Evolutionary conservation across 2,888 invertebrate species (phyloP), one percentile per base, ranked within the genome.

Genomic region (Phalangium opilio): DNA sequence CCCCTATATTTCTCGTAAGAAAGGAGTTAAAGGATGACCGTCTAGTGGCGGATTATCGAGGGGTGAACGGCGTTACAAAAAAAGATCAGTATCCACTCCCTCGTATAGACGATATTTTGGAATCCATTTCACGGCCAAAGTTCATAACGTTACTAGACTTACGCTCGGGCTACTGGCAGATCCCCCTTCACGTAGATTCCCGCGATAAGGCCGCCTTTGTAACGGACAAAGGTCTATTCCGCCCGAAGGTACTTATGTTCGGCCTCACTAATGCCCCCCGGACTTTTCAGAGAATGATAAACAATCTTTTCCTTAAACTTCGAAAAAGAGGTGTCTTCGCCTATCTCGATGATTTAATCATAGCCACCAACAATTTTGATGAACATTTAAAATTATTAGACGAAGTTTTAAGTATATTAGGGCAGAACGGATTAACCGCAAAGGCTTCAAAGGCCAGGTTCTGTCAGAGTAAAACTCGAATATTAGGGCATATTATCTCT

Each of bases 241-340:
- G n/a, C n/a, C n/a, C n/a, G n/a, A 52, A 47, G 11, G 52, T 55
- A 2, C 55, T 61, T 52, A 57, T 57, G 2, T 59, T 61, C 45
- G 59, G 59, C 0, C 42, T 62, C 2, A 42, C 45, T 2, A 58
- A 58, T 45, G 58, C 58, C 1, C 53, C 54, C 1, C 49, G 51
- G 1, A 56, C 58, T 1, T 61, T 57, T 42, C 55, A 58, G 41
- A 51, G 57, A 3, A 47, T 53, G 12, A 59, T 61, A 55, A 48
- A 59, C 14, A 41, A 20, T n/a, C 20, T 57, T 3, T 43, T 60
- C 11, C 32, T 41, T 3, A 48, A 48, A 2, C 40, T 54, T 7
- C 49, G 53, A 14, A 55, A 50, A 49, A 38, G 46, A 5, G 48
- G 41, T 3, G 49, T 51, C 17, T 36, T 58, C 4, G 50, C 55